Base-by-base conservation (phyloP, 2,888 invertebrate genomes). In the Tenthredo notha region DNA sequence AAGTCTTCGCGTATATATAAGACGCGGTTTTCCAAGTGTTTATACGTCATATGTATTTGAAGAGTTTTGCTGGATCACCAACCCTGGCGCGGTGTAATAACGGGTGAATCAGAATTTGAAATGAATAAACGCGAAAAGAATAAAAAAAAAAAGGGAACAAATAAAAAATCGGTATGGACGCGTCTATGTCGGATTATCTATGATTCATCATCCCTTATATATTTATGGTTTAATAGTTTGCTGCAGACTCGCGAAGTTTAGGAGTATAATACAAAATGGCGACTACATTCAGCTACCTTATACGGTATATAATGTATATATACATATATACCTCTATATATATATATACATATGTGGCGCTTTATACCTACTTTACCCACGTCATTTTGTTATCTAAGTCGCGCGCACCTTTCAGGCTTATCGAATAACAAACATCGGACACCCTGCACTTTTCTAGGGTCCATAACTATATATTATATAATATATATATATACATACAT, bases 351-450 rank as follows among this genome's bases (percentile, higher is more conserved):
- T 67, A 67, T 25, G 12, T 18, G 67, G 18, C 33, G 67, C 18
- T 15, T 33, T 67, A 25, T 21, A 21, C 21, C 58, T 7, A 47
- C 47, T 15, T 25, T 61, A 25, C 70, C 37, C 70, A 70, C 70
- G 70, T 33, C 70, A 70, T 18, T 54, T 54, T n/a, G 54, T 54
- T 54, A 54, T 54, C 47, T 29, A 50, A n/a, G 85, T 84, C 84
- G 86, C 87, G 85, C 86, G 86, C 87, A 87, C 87, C 88, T 89
- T 86, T 88, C 88, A 87, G 86, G 85, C 87, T 92, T 92, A 92
- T 92, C 92, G 88, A 65, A 85, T 88, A 90, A 88, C 91, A 92
- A 92, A 92, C 90, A 92, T 87, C 87, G 88, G 88, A 88, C 86
- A 77, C 88, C 89, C 88, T 87, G 84, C 85, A 80, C 85, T 29